Base-by-base conservation (phyloP, 2,113 vertebrate genomes). In the Pituophis catenifer region DNA sequence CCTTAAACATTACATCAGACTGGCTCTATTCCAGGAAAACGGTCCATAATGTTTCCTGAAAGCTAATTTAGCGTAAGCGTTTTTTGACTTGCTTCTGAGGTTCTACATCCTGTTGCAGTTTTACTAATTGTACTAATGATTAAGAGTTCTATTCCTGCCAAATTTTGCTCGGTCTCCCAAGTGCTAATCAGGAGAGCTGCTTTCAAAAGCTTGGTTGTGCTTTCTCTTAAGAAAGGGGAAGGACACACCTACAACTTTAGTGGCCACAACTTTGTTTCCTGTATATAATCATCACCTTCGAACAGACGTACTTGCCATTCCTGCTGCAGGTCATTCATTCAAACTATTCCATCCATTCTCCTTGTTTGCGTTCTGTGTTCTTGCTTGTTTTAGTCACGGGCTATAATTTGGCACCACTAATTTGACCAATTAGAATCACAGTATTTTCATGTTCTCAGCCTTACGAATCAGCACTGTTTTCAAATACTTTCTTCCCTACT, bases 391-490 rank as follows among this genome's bases (percentile, higher is more conserved):
- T 44, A 86, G 54, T 86, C 8, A 58, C 38, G 38, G 90, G 38
- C 91, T n/a, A 10, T 59, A 50, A 50, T 91, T 91, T 86, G 91
- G 75, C 81, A 50, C 38, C 38, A 21, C 19, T 86, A 55, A 91
- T 86, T 86, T 57, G 91, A 50, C 81, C 75, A 91, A 86, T 91
- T 59, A 86, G 12, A 50, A 59, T 33, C 15, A 3, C 8, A n/a
- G 54, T 44, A 17, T 44, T 50, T 86, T 86, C 91, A 86, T 15
- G 10, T 95, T 95, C 90, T 94, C 95, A 95, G 33, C 95, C 92
- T 95, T 88, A 19, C 90, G 95, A 96, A 96, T 96, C 95, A 62
- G 89, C 93, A 95, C 54, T 94, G 12, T 95, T 94, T 91, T 94
- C 93, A 94, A 96, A 94, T 23, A 92, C 5, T 93, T 88, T 26